phyloP scores from a whole-genome alignment of 1,140 invertebrate species.

The Teleogryllus occipitalis region DNA sequence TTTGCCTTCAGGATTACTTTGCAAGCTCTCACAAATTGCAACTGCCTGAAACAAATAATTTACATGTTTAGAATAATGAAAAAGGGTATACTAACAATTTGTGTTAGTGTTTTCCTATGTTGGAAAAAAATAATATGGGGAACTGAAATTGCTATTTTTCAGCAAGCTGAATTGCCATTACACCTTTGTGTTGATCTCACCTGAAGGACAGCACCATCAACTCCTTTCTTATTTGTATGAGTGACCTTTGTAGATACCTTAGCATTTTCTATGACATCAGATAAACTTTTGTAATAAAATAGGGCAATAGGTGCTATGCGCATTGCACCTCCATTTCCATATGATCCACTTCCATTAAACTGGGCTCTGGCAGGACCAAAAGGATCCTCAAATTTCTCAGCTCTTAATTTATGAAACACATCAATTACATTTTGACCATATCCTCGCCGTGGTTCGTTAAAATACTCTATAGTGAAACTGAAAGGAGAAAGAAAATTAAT shows the following conservation, averaged over 20 bases:
- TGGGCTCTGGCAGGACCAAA: constrained; percentile 56
- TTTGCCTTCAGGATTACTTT: constrained; percentile 36
- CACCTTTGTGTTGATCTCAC: constrained; percentile 28
- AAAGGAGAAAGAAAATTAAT: background rate
- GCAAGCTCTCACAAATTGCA: constrained; percentile 47
- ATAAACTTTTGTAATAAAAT: constrained; percentile 46
- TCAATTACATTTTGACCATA: constrained; percentile 55
- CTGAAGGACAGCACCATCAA: constrained; percentile 61
- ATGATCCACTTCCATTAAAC: constrained; percentile 63
- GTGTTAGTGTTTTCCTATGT: too few relatives aligned
- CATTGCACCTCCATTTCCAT: constrained; percentile 74
- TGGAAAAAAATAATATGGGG: too few relatives aligned
- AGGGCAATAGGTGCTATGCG: constrained; percentile 61
- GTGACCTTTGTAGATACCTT: constrained; percentile 51
- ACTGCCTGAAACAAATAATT: constrained; percentile 31
- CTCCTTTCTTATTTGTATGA: constrained; percentile 54
- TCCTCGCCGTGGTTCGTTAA: constrained; percentile 51
- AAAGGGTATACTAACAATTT: background rate
- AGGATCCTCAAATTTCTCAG: constrained; percentile 49
- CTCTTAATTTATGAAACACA: constrained; percentile 54
- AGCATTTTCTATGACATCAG: constrained; percentile 43
- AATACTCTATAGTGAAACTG: constrained; percentile 58
- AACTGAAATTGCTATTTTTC: too few relatives aligned
- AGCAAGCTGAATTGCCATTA: background rate
- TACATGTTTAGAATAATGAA: background rate